Evolutionary conservation across 2,888 invertebrate genomes (phyloP).

Genomic region (Volucella inflata): DNA sequence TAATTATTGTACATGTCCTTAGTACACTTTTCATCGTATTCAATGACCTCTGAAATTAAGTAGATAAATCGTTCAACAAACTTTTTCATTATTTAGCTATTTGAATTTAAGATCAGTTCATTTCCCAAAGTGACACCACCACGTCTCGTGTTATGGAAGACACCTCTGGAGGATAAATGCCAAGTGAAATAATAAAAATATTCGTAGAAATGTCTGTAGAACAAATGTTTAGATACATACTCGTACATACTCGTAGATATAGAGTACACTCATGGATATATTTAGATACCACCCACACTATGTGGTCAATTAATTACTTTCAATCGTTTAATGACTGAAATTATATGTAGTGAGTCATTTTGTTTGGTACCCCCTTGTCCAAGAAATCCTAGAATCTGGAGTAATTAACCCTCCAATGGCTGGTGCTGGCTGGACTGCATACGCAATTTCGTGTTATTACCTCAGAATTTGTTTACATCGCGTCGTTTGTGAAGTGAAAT

Average conservation of each 20-base stretch:
- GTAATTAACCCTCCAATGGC: slow-evolving; percentile 45
- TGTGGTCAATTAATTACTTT: slow-evolving; percentile 38
- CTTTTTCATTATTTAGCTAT: slow-evolving; percentile 25
- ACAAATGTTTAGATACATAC: background rate
- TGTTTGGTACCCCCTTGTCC: background rate
- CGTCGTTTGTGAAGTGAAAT: background rate
- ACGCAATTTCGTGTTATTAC: slow-evolving; percentile 45
- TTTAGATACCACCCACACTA: background rate
- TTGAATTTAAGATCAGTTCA: slow-evolving; percentile 19
- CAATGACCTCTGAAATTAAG: slow-evolving; percentile 13
- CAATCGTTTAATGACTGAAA: slow-evolving; percentile 39
- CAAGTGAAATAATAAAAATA: background rate
- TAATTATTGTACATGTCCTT: slow-evolving; percentile 10
- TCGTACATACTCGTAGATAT: no score
- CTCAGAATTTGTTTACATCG: slow-evolving; percentile 42
- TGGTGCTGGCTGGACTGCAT: slow-evolving; percentile 39
- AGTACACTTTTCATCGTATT: background rate
- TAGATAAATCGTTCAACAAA: background rate
- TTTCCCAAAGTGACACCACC: background rate
- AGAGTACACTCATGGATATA: no score
- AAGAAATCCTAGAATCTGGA: slow-evolving; percentile 23
- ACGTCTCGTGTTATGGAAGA: background rate
- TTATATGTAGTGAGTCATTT: slow-evolving; percentile 31
- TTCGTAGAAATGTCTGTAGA: background rate
- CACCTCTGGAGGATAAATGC: slow-evolving; percentile 7